Evolutionary conservation across 2,888 invertebrate species (phyloP).

Genomic region (Cephus pulcher): DNA sequence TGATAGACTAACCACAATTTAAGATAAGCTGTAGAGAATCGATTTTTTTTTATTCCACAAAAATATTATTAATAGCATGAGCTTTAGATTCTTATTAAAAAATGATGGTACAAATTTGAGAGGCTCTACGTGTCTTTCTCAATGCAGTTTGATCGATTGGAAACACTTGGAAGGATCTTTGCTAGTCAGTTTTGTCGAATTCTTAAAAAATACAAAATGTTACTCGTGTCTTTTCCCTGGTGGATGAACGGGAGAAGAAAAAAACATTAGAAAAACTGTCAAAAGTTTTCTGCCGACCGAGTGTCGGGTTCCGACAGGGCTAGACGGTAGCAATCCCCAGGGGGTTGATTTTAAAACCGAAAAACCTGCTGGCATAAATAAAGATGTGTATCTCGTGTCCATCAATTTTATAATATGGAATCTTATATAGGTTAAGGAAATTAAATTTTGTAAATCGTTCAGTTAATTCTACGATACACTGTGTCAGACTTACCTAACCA

Average conservation of each 20-base stretch:
- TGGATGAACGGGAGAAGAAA: conserved; percentile 3
- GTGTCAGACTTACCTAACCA: not conserved
- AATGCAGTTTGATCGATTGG: not conserved
- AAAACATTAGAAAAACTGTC: not conserved
- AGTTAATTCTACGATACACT: not conserved
- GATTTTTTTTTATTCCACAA: not conserved
- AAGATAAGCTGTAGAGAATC: not conserved
- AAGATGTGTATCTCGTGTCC: not conserved
- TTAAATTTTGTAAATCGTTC: not conserved
- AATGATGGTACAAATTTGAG: not conserved
- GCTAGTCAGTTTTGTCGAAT: conserved; percentile 6
- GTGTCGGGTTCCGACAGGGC: not conserved
- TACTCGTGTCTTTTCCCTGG: conserved; percentile 16
- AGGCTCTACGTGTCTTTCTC: not conserved
- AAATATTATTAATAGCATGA: not conserved
- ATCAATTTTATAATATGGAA: not conserved
- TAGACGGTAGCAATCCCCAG: conserved; percentile 9
- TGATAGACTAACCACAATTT: not conserved
- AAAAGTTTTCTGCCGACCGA: not conserved
- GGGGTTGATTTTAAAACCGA: conserved; percentile 9
- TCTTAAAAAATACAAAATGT: conserved; percentile 9
- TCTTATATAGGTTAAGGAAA: not conserved
- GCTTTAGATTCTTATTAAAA: not conserved
- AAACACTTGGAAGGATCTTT: not conserved
- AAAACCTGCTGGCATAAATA: conserved; percentile 23